Conservation (phyloP, 2,888 invertebrate genomes). For the Galeopsomyia nigrocyanea region DNA sequence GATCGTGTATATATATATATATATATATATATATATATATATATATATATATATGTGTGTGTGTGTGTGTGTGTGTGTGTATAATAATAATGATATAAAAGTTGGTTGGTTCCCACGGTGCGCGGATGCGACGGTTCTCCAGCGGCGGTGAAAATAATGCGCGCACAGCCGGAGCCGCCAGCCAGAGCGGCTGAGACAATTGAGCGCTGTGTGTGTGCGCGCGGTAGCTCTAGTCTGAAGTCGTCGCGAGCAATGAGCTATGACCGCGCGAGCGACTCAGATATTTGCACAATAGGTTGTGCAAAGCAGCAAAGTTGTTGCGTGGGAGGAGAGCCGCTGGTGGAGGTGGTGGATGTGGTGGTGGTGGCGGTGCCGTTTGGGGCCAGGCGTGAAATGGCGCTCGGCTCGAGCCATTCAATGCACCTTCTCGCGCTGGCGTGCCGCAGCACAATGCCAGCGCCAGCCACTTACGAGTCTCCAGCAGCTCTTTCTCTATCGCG, state of each 20-base stretch:
- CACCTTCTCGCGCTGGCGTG: slow-evolving; percentile 34
- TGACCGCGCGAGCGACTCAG: slow-evolving; percentile 63
- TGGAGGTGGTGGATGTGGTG: too few relatives aligned
- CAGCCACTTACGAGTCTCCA: slow-evolving; percentile 11
- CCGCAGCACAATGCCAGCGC: slow-evolving; percentile 34
- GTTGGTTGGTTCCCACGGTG: slow-evolving; percentile 27
- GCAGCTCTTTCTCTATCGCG: slow-evolving; percentile 2
- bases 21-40: too few relatives aligned
- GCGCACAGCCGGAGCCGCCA: neutral
- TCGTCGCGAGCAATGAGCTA: slow-evolving; percentile 57
- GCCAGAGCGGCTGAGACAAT: too few relatives aligned
- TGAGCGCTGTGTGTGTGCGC: slow-evolving; percentile 9
- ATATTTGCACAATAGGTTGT: slow-evolving; percentile 67
- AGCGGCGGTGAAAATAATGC: slow-evolving; percentile 12
- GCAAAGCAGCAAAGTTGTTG: slow-evolving; percentile 48
- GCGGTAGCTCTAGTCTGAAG: slow-evolving; percentile 29
- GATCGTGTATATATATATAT: too few relatives aligned
- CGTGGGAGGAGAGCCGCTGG: neutral
- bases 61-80: too few relatives aligned
- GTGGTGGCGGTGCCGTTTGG: neutral
- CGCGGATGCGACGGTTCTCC: neutral
- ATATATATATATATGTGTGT: too few relatives aligned
- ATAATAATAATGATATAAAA: too few relatives aligned
- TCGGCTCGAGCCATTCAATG: slow-evolving; percentile 38
- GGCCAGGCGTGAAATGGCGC: slow-evolving; percentile 36